Conservation (phyloP, 2,113 vertebrate species). For the Bos javanicus region DNA sequence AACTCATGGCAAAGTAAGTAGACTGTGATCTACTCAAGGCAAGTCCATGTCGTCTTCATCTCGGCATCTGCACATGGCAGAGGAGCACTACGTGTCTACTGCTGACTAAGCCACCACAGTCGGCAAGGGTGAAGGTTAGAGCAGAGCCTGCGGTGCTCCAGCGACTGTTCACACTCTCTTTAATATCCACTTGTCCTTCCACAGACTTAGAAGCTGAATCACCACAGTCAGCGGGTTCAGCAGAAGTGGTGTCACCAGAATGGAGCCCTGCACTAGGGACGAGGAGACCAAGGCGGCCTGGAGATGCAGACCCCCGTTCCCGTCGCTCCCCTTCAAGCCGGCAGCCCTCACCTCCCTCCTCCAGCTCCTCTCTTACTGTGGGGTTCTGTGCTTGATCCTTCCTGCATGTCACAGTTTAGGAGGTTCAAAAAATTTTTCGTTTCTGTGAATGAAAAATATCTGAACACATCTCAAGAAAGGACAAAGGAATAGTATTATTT, state of each 20-base stretch:
- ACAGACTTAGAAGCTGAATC: neutral
- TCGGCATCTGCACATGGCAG: neutral
- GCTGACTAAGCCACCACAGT: rapidly evolving
- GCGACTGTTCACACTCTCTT: neutral
- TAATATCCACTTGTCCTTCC: neutral
- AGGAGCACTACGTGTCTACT: rapidly evolving
- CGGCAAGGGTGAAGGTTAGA: rapidly evolving
- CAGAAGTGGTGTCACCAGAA: neutral
- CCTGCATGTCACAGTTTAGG: neutral
- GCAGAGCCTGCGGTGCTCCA: rapidly evolving
- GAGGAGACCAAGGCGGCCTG: neutral
- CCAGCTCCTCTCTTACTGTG: neutral
- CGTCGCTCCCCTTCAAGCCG: neutral
- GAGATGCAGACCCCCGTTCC: neutral
- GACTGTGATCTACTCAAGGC: neutral
- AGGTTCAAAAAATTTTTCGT: neutral
- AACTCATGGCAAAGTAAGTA: rapidly evolving
- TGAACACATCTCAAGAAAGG: neutral
- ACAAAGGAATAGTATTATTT: neutral
- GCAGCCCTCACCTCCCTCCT: neutral
- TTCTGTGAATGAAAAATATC: neutral
- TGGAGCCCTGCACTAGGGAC: neutral
- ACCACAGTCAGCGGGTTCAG: neutral
- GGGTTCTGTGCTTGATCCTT: neutral
- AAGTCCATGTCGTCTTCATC: rapidly evolving